A percentile compares a stretch with the other conserved stretches of the same genome.
phyloP scores from a whole-genome alignment of 2,888 invertebrate genomes.

The Drosophila formosana region DNA sequence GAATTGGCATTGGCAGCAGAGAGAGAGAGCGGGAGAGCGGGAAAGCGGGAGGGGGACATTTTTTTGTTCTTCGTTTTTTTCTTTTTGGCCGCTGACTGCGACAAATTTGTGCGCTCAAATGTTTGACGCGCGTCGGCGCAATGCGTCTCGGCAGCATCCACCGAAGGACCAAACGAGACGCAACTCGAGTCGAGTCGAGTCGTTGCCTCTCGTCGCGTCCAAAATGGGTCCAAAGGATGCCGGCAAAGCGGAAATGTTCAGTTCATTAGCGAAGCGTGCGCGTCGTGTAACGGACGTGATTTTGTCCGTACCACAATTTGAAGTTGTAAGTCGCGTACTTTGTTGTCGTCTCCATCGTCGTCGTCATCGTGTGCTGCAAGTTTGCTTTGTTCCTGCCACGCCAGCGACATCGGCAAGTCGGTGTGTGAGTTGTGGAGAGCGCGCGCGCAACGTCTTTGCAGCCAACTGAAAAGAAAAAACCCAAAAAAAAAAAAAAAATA shows the following conservation, averaged over 20 bases:
- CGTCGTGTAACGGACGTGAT: conserved; percentile 80
- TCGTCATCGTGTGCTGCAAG: conserved; percentile 40
- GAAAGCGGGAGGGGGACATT: not conserved
- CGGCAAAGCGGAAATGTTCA: conserved; percentile 81
- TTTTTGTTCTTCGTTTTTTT: conserved; percentile 11
- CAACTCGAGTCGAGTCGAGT: not conserved
- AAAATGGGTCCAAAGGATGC: conserved; percentile 69
- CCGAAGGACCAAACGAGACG: conserved; percentile 18
- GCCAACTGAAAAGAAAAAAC: not conserved
- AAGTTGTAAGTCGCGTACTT: conserved; percentile 36
- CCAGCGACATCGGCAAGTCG: conserved; percentile 44
- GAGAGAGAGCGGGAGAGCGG: conserved; percentile 6
- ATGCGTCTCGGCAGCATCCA: conserved; percentile 62
- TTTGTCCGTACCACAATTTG: conserved; percentile 29
- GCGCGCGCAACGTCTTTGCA: conserved; percentile 71
- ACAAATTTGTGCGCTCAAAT: conserved; percentile 78
- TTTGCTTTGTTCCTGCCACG: conserved; percentile 59
- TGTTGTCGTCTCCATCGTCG: conserved; percentile 12
- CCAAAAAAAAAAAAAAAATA: not conserved
- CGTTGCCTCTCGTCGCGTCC: not conserved
- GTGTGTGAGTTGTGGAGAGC: conserved; percentile 73
- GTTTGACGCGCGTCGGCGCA: conserved; percentile 79
- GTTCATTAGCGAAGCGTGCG: conserved; percentile 84
- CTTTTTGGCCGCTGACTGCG: conserved; percentile 51
- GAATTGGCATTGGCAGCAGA: conserved; percentile 42